Evolutionary conservation across 2,797 vertebrate genomes (phyloP).

Genomic region (Artibeus jamaicensis): DNA sequence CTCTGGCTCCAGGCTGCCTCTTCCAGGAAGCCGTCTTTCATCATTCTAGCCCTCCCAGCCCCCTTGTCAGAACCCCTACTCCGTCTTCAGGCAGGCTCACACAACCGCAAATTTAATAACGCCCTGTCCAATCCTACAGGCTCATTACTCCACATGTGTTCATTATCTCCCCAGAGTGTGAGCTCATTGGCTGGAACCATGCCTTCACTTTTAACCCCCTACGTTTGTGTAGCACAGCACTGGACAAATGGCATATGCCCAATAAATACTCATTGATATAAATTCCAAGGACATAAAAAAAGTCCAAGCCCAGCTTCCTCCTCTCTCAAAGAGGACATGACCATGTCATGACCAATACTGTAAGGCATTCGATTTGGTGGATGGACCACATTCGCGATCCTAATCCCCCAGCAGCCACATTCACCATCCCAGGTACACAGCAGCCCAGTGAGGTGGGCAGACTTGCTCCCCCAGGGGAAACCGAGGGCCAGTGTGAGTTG

Average conservation of each 20-base stretch:
- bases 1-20: slow-evolving; percentile 10
- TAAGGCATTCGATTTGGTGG: not conserved
- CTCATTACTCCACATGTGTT: not conserved
- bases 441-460: not conserved
- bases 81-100: not conserved
- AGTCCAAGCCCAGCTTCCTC: not conserved
- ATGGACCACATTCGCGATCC: not conserved
- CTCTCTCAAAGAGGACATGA: not conserved
- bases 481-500: rapidly evolving
- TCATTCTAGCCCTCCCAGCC: not conserved
- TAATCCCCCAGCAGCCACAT: not conserved
- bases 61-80: not conserved
- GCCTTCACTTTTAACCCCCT: not conserved
- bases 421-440: not conserved
- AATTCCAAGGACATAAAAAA: not conserved
- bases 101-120: not conserved
- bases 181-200: not conserved
- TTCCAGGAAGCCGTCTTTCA: not conserved
- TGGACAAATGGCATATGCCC: not conserved
- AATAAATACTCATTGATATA: not conserved
- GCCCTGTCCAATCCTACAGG: not conserved
- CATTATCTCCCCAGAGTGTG: slow-evolving; percentile 12
- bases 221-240: not conserved
- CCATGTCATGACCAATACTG: not conserved
- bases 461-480: not conserved